A percentile compares a stretch with the other conserved stretches of the same genome.
Conservation (phyloP, 2,113 vertebrate species). For the Halcyon malimbica region DNA sequence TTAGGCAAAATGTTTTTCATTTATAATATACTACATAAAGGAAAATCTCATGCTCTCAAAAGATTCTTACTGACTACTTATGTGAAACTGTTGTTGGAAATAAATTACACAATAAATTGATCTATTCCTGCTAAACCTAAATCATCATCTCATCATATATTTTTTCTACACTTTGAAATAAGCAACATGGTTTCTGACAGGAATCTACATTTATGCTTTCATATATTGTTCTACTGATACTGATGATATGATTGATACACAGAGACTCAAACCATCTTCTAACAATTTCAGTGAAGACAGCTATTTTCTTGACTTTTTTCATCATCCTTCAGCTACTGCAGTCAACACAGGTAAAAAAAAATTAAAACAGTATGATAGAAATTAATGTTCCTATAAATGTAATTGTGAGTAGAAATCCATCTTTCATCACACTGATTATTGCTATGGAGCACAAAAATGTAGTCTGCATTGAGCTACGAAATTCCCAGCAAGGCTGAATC, state of each 20-base stretch:
- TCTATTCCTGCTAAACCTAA: not conserved
- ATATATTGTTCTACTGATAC: not conserved
- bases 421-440: not conserved
- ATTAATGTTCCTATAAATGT: not conserved
- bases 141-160: not conserved
- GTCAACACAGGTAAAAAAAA: not conserved
- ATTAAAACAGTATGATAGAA: not conserved
- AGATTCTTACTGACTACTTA: not conserved
- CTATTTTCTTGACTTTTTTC: not conserved
- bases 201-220: not conserved
- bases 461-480: not conserved
- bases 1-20: not conserved
- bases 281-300: not conserved
- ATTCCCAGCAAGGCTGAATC: not conserved
- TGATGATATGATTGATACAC: not conserved
- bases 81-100: not conserved
- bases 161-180: not conserved
- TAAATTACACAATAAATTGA: not conserved
- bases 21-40: not conserved
- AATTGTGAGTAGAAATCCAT: not conserved
- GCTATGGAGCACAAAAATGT: not conserved
- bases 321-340: not conserved
- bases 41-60: not conserved
- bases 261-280: not conserved
- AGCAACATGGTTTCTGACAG: not conserved